phyloP scores from a whole-genome alignment of 2,888 invertebrate genomes.

The Leptinotarsa haldemani region DNA sequence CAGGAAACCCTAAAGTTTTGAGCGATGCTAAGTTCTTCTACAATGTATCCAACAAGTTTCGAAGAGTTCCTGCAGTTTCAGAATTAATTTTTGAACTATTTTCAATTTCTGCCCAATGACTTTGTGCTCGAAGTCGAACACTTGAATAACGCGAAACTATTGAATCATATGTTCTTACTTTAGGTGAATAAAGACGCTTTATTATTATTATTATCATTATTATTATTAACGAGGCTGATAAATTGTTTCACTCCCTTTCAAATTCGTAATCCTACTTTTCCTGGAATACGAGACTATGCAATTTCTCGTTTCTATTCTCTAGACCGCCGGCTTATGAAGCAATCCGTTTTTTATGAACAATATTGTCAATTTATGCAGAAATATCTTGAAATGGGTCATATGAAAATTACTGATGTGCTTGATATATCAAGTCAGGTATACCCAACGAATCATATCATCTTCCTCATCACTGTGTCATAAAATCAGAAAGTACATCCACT shows the following conservation, averaged over 20 bases:
- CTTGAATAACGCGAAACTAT: neutral
- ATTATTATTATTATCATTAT: too few relatives aligned
- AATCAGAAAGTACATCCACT: neutral
- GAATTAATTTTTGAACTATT: constrained; percentile 6
- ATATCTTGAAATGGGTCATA: neutral
- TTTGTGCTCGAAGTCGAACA: neutral
- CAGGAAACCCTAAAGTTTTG: neutral
- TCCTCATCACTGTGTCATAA: neutral
- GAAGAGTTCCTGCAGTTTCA: neutral
- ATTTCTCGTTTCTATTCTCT: neutral
- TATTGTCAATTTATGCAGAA: neutral
- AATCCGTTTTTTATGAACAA: neutral
- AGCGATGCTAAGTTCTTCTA: neutral
- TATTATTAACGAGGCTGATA: too few relatives aligned
- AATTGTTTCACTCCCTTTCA: too few relatives aligned
- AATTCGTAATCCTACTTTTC: too few relatives aligned
- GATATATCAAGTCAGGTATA: too few relatives aligned
- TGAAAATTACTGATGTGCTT: neutral
- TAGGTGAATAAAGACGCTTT: too few relatives aligned
- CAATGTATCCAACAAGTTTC: constrained; percentile 3
- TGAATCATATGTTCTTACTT: constrained; percentile 11
- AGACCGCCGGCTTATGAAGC: neutral
- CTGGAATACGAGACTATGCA: too few relatives aligned
- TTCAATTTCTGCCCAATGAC: constrained; percentile 6
- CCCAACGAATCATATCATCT: neutral